A percentile compares a stretch with the other conserved stretches of the same genome.
Evolutionary conservation across 2,113 vertebrate species (phyloP).

Genomic region (Clupea harengus): DNA sequence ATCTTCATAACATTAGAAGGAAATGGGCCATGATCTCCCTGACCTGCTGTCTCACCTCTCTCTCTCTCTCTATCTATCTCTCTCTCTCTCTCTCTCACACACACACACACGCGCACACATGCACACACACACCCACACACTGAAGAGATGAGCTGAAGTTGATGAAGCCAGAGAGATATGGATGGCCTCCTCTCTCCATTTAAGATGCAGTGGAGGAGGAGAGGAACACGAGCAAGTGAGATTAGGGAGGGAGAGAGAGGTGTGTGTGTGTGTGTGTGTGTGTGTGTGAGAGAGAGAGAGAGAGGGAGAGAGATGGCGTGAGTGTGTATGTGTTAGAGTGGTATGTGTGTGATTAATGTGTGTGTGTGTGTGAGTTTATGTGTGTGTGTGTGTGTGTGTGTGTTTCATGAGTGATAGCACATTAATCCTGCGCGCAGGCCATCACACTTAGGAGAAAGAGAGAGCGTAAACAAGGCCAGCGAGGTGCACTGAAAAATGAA

Average conservation of each 20-base stretch:
- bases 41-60: conserved; percentile 15
- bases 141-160: conserved; percentile 31
- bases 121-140: conserved; percentile 34
- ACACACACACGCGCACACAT: background rate
- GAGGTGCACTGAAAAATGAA: conserved; percentile 35
- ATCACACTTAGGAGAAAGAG: conserved; percentile 25
- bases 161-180: conserved; percentile 60
- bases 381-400: background rate
- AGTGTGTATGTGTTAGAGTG: background rate
- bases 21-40: conserved; percentile 41
- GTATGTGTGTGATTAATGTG: background rate
- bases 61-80: background rate
- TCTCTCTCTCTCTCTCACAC: background rate
- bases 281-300: background rate
- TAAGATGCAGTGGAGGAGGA: conserved; percentile 51
- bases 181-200: conserved; percentile 55
- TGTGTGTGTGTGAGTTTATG: background rate
- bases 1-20: conserved; percentile 58
- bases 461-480: conserved; percentile 32
- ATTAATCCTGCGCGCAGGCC: conserved; percentile 25
- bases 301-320: background rate
- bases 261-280: conserved; percentile 23
- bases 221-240: too few species aligned
- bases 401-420: background rate
- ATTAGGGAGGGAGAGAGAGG: background rate